Conservation (phyloP, 2,888 invertebrate species). For the Pristionchus fissidentatus region DNA sequence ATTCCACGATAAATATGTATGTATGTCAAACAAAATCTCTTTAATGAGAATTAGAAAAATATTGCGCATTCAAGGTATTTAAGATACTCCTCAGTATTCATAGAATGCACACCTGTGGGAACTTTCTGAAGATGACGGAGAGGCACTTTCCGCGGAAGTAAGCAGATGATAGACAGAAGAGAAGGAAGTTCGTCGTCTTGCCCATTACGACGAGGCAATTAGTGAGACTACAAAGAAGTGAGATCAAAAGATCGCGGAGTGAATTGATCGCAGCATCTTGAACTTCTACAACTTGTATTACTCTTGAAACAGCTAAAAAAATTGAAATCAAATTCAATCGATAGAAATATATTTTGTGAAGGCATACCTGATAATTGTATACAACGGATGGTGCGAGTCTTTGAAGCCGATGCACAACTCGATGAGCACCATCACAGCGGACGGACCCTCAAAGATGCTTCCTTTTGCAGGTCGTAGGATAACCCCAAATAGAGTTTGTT, state of each 20-base stretch:
- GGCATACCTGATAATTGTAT: conserved; percentile 56
- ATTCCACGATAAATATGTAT: background rate
- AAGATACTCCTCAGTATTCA: background rate
- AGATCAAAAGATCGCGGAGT: too few species aligned
- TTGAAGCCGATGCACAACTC: conserved; percentile 67
- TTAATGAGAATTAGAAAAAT: background rate
- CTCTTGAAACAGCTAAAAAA: too few species aligned
- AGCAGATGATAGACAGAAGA: conserved; percentile 73
- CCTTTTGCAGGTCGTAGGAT: background rate
- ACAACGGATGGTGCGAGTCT: conserved; percentile 55
- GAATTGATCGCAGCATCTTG: too few species aligned
- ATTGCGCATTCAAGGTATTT: background rate
- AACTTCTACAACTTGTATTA: too few species aligned
- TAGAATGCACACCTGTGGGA: conserved; percentile 65
- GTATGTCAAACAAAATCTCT: background rate
- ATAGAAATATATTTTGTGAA: too few species aligned
- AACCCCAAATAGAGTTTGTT: too few species aligned
- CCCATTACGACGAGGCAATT: conserved; percentile 73
- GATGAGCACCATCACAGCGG: conserved; percentile 72
- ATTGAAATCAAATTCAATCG: too few species aligned
- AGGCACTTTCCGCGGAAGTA: conserved; percentile 72
- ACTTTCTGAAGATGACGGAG: conserved; percentile 66
- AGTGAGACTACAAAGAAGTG: conserved; percentile 65
- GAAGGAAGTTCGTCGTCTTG: conserved; percentile 72
- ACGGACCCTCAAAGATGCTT: conserved; percentile 61